Evolutionary conservation across 1,140 invertebrate genomes (phyloP), one percentile per base, ranked within the genome.

Genomic region (Rhysida immarginata): DNA sequence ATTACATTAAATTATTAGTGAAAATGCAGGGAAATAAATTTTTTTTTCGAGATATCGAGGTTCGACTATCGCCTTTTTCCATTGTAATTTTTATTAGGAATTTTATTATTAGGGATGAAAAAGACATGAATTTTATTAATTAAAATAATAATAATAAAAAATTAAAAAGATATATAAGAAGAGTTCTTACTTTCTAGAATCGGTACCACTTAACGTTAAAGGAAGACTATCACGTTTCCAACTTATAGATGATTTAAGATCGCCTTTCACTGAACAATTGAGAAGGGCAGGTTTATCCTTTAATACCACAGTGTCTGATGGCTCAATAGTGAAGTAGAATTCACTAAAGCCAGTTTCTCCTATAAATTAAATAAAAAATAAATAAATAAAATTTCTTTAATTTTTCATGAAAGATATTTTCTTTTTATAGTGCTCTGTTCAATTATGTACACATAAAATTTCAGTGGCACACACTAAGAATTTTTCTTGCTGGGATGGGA

Each of bases 201-300:
- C 50, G 8, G 50, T 11, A 13, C 26, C 45, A n/a, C n/a, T n/a
- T 21, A 68, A 60, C 35, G 59, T 58, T 13, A 68, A 27, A 35
- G 56, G 42, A 14, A 64, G 51, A 2, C 66, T 65, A 61, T 74
- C 70, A 56, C 66, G 67, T 46, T 67, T 68, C 73, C 73, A 74
- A 5, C 63, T 57, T 50, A 71, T 70, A n/a, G 43, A 54, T 27
- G 62, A 58, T 13, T 43, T 49, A 1, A 60, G 45, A 55, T 59
- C 64, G 41, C 60, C 67, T 54, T 60, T 65, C 57, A 61, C 64
- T 55, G 66, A 67, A 66, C 68, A 75, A 60, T 66, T 68, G 58
- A 74, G 66, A 54, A 63, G 62, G 60, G 57, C 72, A 26, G 62
- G 64, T 53, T 54, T 60, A 55, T 61, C 68, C 24, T 64, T 61